phyloP scores from a whole-genome alignment of 2,888 invertebrate species.

The Matsumyia berberina region DNA sequence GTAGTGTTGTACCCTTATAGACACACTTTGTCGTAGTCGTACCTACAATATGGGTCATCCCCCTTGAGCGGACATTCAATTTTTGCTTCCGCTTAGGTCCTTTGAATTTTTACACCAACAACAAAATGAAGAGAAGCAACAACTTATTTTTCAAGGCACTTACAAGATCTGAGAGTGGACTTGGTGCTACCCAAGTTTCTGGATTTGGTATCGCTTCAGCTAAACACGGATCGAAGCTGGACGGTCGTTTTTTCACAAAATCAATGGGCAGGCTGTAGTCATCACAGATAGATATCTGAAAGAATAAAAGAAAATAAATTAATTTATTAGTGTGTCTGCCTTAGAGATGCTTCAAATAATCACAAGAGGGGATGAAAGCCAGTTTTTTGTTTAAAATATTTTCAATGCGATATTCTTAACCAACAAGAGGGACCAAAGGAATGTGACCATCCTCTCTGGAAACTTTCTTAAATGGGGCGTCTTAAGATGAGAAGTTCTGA shows the following conservation, averaged over 20 bases:
- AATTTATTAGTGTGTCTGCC: neutral
- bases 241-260: constrained; percentile 90
- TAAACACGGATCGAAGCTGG: constrained; percentile 87
- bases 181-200: constrained; percentile 83
- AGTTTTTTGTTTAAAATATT: constrained; percentile 4
- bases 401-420: constrained; percentile 28
- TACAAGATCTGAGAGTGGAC: constrained; percentile 84
- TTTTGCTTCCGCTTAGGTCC: constrained; percentile 36
- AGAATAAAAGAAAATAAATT: constrained; percentile 77
- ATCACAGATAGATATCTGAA: constrained; percentile 93
- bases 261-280: constrained; percentile 95
- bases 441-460: neutral
- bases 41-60: constrained; percentile 50
- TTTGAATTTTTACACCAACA: constrained; percentile 9
- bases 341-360: constrained; percentile 38
- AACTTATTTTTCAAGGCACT: constrained; percentile 77
- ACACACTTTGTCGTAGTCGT: neutral
- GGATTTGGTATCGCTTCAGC: constrained; percentile 86
- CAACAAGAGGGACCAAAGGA: constrained; percentile 6
- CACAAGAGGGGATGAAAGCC: neutral
- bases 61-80: constrained; percentile 45
- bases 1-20: constrained; percentile 28
- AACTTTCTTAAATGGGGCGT: constrained; percentile 11
- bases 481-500: neutral
- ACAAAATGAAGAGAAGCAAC: constrained; percentile 20